Evolutionary conservation across 2,113 vertebrate species (phyloP).

Genomic region (Spilogale gracilis): DNA sequence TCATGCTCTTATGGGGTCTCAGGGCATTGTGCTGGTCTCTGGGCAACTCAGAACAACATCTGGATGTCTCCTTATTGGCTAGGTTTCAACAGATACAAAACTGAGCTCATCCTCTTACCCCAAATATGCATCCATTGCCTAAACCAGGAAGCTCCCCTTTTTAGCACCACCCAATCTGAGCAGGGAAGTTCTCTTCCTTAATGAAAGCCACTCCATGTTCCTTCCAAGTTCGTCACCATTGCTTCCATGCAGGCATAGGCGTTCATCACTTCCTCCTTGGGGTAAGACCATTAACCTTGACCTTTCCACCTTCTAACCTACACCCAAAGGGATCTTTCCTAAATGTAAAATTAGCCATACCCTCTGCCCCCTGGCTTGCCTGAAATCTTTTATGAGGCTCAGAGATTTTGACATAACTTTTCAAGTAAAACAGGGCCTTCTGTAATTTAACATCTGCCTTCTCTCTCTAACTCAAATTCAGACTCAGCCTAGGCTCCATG

Average conservation of each 20-base stretch:
- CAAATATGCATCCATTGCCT: background rate
- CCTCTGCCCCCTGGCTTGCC: background rate
- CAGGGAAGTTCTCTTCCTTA: background rate
- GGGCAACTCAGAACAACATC: background rate
- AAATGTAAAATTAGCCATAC: background rate
- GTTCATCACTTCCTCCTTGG: background rate
- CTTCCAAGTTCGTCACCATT: fast-evolving
- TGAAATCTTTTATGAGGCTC: background rate
- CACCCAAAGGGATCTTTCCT: background rate
- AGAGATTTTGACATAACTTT: background rate
- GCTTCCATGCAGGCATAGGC: background rate
- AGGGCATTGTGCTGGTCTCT: background rate
- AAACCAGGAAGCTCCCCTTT: background rate
- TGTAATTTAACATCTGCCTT: background rate
- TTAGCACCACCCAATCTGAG: background rate
- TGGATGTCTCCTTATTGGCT: background rate
- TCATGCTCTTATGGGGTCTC: background rate
- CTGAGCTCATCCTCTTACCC: background rate
- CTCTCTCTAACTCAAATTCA: background rate
- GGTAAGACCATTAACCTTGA: background rate
- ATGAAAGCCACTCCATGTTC: background rate
- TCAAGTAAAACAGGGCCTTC: background rate
- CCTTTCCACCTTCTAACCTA: background rate
- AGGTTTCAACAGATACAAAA: background rate
- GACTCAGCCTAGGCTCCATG: background rate